Evolutionary conservation across 2,113 vertebrate genomes (phyloP), one percentile per base, ranked within the genome.

Genomic region (Motacilla tschutschensis): DNA sequence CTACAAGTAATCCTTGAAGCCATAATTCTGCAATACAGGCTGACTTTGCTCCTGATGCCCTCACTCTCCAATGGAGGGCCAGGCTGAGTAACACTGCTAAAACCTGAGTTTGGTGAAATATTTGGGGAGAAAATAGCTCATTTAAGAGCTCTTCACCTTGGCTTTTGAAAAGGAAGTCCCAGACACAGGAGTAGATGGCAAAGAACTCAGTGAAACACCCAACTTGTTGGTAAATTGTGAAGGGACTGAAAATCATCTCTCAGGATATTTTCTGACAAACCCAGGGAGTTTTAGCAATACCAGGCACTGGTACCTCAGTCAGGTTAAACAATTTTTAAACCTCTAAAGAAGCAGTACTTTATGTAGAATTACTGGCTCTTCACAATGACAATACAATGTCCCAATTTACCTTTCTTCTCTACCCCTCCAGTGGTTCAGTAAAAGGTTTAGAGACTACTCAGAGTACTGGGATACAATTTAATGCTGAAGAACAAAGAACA

Each of bases 81-180:
- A 69, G 4, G 2, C 13, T 9, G 65, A 71, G 26, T 43, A 53
- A 35, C 21, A 29, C 2, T 4, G 4, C 26, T 38, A 21, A 51
- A 44, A 53, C 40, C 35, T n/a, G 14, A 43, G 17, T 12, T 19
- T 81, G 79, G 28, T 10, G 38, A 60, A 60, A 57, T 25, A 44
- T 0, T 0, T 16, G 15, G n/a, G 17, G 10, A 3, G 31, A 6
- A 59, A 70, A 71, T 3, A n/a, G 24, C 10, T 18, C n/a, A 41
- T 28, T 35, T 40, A 10, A 67, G 51, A 57, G 50, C 20, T 69
- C 46, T 15, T 35, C 22, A 35, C 20, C 38, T 31, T 28, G 26
- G 33, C 53, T 79, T 79, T 59, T 29, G 36, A 10, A 66, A 87
- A 67, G 21, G 22, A 79, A 60, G 17, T 4, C 17, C 0, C 1